Evolutionary conservation across 2,797 vertebrate species (phyloP).

Genomic region (Eospalax fontanierii): DNA sequence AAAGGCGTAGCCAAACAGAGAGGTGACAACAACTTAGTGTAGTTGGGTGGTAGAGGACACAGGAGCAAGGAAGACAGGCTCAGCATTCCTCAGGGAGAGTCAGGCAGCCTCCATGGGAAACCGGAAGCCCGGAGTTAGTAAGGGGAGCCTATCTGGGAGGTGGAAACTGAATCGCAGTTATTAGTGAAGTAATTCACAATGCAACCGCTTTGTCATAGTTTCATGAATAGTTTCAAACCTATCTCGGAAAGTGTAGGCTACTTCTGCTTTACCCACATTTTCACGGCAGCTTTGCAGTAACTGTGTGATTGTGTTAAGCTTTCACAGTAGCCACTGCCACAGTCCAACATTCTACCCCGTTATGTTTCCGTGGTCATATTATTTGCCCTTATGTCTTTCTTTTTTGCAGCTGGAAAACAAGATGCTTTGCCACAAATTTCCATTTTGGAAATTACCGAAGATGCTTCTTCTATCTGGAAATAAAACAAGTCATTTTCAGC

Average conservation of each 20-base stretch:
- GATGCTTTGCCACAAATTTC: constrained; percentile 2
- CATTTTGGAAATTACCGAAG: neutral
- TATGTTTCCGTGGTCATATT: neutral
- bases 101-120: neutral
- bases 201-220: neutral
- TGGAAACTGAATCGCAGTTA: neutral
- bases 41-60: neutral
- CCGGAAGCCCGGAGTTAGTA: neutral
- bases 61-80: neutral
- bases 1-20: no score
- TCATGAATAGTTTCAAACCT: constrained; percentile 55
- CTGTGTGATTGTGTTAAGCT: neutral
- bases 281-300: neutral
- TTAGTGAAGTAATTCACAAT: neutral
- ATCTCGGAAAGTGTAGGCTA: neutral
- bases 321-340: neutral
- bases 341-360: neutral
- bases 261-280: constrained; percentile 49
- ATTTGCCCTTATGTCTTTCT: constrained; percentile 10
- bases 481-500: neutral
- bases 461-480: fast-evolving
- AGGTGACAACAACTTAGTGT: neutral
- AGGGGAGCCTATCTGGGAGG: neutral
- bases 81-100: neutral
- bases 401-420: constrained; percentile 66